Percentiles rank a stretch among this genome's conserved stretches.
Conservation (phyloP, 2,888 invertebrate species). For the Platyscelio sp. region DNA sequence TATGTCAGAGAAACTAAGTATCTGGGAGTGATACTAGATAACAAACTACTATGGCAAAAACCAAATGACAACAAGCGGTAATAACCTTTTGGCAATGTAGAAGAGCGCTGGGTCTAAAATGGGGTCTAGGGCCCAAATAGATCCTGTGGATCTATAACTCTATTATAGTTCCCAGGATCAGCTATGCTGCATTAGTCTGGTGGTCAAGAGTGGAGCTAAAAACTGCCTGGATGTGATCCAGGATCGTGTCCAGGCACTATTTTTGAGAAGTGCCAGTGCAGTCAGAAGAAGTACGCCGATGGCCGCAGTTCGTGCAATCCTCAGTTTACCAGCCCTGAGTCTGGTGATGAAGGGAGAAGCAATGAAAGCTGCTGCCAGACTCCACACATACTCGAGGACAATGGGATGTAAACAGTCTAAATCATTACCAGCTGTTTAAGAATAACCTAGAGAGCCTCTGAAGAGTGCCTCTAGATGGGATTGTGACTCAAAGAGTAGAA, state of each 20-base stretch:
- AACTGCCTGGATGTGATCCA: neutral
- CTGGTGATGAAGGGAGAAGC: too few relatives aligned
- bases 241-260: neutral
- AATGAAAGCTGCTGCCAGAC: too few relatives aligned
- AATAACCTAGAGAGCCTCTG: too few relatives aligned
- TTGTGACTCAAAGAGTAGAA: too few relatives aligned
- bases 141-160: neutral
- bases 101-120: neutral
- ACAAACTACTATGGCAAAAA: neutral
- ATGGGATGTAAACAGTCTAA: too few relatives aligned
- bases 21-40: slow-evolving; percentile 1
- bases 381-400: too few relatives aligned
- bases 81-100: slow-evolving; percentile 21
- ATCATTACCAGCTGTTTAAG: too few relatives aligned
- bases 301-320: neutral
- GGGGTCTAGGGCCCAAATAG: slow-evolving; percentile 8
- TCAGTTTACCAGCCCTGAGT: neutral
- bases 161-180: neutral
- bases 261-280: neutral
- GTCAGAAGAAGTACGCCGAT: neutral
- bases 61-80: neutral
- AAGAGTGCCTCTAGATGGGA: too few relatives aligned
- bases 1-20: neutral
- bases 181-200: neutral
- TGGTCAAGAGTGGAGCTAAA: neutral